Evolutionary conservation across 2,888 invertebrate species (phyloP).

Genomic region (Drosophila ezoana): DNA sequence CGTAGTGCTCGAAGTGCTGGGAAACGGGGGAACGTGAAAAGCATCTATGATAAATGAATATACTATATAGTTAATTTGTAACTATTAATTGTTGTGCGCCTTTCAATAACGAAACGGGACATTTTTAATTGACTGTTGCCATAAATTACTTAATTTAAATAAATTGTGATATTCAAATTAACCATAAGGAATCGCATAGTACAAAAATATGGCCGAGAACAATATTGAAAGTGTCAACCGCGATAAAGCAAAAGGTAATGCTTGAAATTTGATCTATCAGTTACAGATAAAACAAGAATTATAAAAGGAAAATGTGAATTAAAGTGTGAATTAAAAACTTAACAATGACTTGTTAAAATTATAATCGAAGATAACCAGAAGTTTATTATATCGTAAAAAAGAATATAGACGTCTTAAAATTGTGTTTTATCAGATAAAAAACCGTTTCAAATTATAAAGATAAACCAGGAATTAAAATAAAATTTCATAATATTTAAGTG

Average conservation of each 20-base stretch:
- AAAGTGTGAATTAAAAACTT: background rate
- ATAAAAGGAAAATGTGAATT: background rate
- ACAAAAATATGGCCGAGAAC: slow-evolving; percentile 16
- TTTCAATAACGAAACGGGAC: slow-evolving; percentile 8
- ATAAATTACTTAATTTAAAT: slow-evolving; percentile 28
- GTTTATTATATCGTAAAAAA: too few relatives aligned
- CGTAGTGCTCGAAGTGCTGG: slow-evolving; percentile 1
- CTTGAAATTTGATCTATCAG: background rate
- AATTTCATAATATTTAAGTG: too few relatives aligned
- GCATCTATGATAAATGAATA: slow-evolving; percentile 32
- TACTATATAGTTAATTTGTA: background rate
- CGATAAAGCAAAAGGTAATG: slow-evolving; percentile 37
- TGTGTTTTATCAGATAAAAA: too few relatives aligned
- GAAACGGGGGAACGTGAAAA: slow-evolving; percentile 15
- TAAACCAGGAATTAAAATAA: too few relatives aligned
- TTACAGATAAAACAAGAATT: fast-evolving
- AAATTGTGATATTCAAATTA: slow-evolving; percentile 13
- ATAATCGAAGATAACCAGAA: too few relatives aligned
- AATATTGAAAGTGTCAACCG: slow-evolving; percentile 1
- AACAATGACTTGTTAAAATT: background rate
- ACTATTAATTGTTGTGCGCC: background rate
- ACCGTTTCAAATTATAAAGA: too few relatives aligned
- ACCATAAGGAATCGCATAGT: background rate
- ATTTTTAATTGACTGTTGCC: slow-evolving; percentile 19
- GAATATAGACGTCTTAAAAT: too few relatives aligned